These are phyloP conservation scores for Phalloptychus januarius DNA, from an alignment of 2,797 vertebrate species.

Conservation along the genomic window DNA sequence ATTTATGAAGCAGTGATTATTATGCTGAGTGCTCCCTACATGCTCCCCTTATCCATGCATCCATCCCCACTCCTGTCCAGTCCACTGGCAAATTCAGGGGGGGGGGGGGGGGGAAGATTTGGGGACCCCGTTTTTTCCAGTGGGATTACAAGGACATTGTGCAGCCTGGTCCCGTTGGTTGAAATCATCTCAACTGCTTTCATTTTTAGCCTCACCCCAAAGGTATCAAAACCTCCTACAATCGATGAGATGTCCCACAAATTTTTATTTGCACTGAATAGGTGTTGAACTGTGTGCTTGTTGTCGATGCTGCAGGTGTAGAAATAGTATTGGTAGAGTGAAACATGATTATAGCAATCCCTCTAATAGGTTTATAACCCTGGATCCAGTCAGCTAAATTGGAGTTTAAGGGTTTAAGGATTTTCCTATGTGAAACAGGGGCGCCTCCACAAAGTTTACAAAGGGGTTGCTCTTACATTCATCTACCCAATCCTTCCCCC, in stretches of 20 bases:
- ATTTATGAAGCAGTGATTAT: slow-evolving; percentile 54
- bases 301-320: slow-evolving; percentile 66
- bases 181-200: slow-evolving; percentile 60
- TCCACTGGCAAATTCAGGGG: neutral
- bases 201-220: slow-evolving; percentile 43
- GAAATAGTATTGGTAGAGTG: slow-evolving; percentile 48
- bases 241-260: slow-evolving; percentile 67
- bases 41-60: slow-evolving; percentile 27
- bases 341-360: slow-evolving; percentile 61
- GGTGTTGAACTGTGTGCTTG: slow-evolving; percentile 70
- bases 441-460: neutral
- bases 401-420: slow-evolving; percentile 37
- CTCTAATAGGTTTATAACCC: slow-evolving; percentile 53
- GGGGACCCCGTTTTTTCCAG: slow-evolving; percentile 49
- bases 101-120: neutral
- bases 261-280: slow-evolving; percentile 72
- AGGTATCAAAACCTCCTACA: slow-evolving; percentile 36
- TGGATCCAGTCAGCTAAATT: slow-evolving; percentile 49
- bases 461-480: neutral
- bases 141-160: slow-evolving; percentile 74
- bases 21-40: slow-evolving; percentile 54
- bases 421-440: neutral
- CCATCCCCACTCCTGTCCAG: slow-evolving; percentile 10
- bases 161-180: slow-evolving; percentile 57
- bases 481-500: neutral